Evolutionary conservation across 1,140 invertebrate genomes (phyloP).

Genomic region (Dreissena polymorpha): DNA sequence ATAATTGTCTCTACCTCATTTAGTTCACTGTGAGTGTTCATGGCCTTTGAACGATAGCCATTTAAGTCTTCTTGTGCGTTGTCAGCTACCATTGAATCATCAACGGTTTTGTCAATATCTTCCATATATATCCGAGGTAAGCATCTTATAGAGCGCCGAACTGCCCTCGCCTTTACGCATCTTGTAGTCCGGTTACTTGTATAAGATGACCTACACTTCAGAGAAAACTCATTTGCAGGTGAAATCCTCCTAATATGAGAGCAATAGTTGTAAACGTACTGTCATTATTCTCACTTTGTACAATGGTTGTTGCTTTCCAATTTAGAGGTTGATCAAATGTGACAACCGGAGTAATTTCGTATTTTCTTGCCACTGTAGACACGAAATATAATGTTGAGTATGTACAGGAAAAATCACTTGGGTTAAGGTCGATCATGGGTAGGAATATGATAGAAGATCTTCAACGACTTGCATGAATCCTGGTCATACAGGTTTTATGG

Average conservation of each 20-base stretch:
- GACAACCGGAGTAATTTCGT: constrained; percentile 54
- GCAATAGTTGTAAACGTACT: constrained; percentile 29
- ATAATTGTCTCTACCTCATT: not conserved
- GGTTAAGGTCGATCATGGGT: constrained; percentile 70
- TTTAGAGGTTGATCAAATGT: constrained; percentile 67
- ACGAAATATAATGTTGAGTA: constrained; percentile 66
- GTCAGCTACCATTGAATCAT: no score
- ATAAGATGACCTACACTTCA: not conserved
- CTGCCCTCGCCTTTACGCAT: constrained; percentile 73
- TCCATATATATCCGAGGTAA: no score
- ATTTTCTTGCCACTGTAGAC: constrained; percentile 41
- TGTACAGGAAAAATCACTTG: constrained; percentile 62
- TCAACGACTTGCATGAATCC: constrained; percentile 47
- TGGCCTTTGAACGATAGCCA: not conserved
- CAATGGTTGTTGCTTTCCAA: constrained; percentile 54
- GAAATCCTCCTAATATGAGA: constrained; percentile 51
- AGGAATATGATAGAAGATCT: constrained; percentile 59
- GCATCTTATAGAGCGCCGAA: no score
- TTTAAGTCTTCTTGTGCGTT: no score
- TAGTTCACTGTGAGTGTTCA: not conserved
- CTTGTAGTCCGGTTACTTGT: constrained; percentile 43
- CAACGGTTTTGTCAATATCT: no score
- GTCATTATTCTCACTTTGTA: constrained; percentile 25
- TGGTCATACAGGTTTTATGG: constrained; percentile 7
- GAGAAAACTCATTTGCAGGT: constrained; percentile 58